Base-by-base conservation (phyloP, 2,888 invertebrate genomes). In the Euzetes globulus region DNA sequence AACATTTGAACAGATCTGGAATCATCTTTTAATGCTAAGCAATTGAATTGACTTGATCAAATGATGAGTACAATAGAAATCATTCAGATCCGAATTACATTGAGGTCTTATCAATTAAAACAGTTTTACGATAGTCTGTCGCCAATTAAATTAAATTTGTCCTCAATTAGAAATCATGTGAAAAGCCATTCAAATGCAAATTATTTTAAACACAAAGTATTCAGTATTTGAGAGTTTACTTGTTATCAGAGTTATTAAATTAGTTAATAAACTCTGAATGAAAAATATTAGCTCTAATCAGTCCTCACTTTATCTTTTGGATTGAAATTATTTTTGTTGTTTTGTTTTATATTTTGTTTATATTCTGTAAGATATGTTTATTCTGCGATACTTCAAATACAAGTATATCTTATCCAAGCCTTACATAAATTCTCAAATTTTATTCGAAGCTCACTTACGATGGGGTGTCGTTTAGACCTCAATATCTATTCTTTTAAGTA, bases 191-290 rank as follows among this genome's bases (percentile, higher is more conserved):
- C 19, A 19, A 52, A 52, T 52, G 52, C 52, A 52, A 52, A 52
- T 52, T 19, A 19, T 19, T 47, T 19, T 19, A 5, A 52, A 52
- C n/a, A 52, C 52, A 52, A 52, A 52, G 3, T 52, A 52, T 47
- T 9, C n/a, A 22, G 3, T 19, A 52, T 52, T 52, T 52, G 19
- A 52, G 22, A 41, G 6, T 52, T 19, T 52, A 19, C 19, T 52
- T 22, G 52, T 52, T 52, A 52, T 52, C 52, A 52, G 15, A 52
- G 19, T 52, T 52, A 52, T 52, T 52, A 52, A 52, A 52, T 52
- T 52, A 52, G 52, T 52, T 52, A 52, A 52, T 52, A 47, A 47
- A 47, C 47, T 52, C 22, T 52, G 19, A 52, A 52, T 52, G 52
- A 52, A 15, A 52, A 52, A 52, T 52, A 19, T 4, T 6, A 52